Evolutionary conservation across 2,888 invertebrate genomes (phyloP).

Genomic region (Ophion ventricosus): DNA sequence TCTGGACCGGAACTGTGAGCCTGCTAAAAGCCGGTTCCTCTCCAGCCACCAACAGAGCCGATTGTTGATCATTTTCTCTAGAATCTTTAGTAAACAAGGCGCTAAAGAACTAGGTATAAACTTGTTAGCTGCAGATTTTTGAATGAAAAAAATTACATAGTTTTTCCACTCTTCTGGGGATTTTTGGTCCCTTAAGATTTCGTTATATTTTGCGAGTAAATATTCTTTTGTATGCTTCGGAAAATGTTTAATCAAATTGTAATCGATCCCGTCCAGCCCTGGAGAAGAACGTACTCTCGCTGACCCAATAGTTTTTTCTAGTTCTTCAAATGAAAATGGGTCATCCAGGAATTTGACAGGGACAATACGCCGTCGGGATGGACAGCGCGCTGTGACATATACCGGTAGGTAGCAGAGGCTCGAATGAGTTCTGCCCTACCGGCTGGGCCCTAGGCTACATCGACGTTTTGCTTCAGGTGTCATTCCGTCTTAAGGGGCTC

Average conservation of each 20-base stretch:
- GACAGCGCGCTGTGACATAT: no score
- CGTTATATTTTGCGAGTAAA: constrained; percentile 35
- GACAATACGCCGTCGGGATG: no score
- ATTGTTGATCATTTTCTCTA: constrained; percentile 62
- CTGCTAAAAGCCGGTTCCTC: constrained; percentile 36
- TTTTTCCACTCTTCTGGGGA: constrained; percentile 61
- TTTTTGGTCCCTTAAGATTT: constrained; percentile 10
- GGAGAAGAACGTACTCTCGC: not conserved
- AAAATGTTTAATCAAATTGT: constrained; percentile 21
- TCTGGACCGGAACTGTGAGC: constrained; percentile 63
- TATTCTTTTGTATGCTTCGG: not conserved
- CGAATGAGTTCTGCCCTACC: no score
- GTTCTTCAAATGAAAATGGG: constrained; percentile 10
- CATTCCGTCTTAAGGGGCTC: no score
- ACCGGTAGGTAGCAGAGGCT: no score
- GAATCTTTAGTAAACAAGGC: constrained; percentile 59
- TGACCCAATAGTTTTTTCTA: constrained; percentile 13
- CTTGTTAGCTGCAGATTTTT: constrained; percentile 55
- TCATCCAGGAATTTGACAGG: constrained; percentile 14
- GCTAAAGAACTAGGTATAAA: constrained; percentile 66
- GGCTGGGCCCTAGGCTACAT: no score
- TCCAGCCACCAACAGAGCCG: constrained; percentile 65
- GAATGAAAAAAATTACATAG: constrained; percentile 60
- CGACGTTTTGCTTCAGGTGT: no score
- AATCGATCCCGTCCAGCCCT: constrained; percentile 39